Base-by-base conservation (phyloP, 1,140 invertebrate genomes). In the Ostrea denselamellosa region DNA sequence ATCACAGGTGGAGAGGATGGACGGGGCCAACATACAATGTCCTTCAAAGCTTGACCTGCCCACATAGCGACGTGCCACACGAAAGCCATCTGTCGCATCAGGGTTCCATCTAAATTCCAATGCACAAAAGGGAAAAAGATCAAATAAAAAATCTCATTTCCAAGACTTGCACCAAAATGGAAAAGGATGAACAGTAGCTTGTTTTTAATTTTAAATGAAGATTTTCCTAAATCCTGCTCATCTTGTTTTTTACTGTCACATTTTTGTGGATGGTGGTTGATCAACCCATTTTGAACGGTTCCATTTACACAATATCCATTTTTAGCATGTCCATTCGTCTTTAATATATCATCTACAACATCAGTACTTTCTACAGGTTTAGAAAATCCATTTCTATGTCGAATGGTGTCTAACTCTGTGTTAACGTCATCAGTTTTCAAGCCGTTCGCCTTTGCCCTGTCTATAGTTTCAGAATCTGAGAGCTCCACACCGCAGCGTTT, bases 71-170 rank as follows among this genome's bases (percentile, higher is more conserved):
- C 96, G 44, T 97, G 96, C 98, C 98, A 98, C 14, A 98, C 96
- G 56, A 97, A 94, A 22, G 98, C 96, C 51, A 98, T 96, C 93
- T 97, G 90, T 84, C 93, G 88, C 58, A 89, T 88, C 28, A 94
- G 84, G 53, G 89, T 89, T 58, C 92, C 90, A 87, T 95, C 93
- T n/a, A 98, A 96, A 95, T 98, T 98, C 98, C 98, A 98, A 92
- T 98, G 97, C 96, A 97, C 97, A 94, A 98, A 98, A 25, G 98
- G 97, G 92, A 98, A 98, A 90, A 92, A 93, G 54, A 90, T 90
- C 0, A 97, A 96, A 94, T 98, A 98, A 95, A 98, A 98, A 86
- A 97, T 96, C 95, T 98, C 98, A 95, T 98, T 98, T 0, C 98
- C 98, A 56, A 98, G 95, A 88, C 96, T 96, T 0, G 98, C 97